phyloP scores from a whole-genome alignment of 2,888 invertebrate genomes.

The Protonemura montana region DNA sequence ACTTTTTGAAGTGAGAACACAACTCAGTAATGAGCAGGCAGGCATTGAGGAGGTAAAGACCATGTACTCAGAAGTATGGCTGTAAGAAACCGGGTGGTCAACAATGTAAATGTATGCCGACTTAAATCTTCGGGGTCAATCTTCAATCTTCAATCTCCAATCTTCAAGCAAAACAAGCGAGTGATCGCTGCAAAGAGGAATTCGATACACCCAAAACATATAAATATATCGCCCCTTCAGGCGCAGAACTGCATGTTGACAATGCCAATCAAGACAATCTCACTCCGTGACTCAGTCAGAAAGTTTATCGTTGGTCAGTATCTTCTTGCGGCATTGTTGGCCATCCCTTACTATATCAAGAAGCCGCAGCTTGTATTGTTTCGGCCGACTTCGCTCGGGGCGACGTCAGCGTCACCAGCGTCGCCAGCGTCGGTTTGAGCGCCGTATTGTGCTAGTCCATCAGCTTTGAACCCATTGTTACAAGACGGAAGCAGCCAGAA shows the following conservation, averaged over 20 bases:
- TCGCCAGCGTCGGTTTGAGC: not conserved
- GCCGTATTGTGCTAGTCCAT: slow-evolving; percentile 17
- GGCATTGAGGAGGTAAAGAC: too few relatives aligned
- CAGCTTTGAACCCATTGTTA: slow-evolving; percentile 33
- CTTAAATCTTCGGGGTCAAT: too few relatives aligned
- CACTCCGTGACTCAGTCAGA: not conserved
- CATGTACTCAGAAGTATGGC: too few relatives aligned
- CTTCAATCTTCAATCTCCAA: too few relatives aligned
- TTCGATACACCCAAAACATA: too few relatives aligned
- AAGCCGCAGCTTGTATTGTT: slow-evolving; percentile 18
- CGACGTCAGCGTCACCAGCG: not conserved
- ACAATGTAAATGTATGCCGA: too few relatives aligned
- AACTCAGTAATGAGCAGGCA: too few relatives aligned
- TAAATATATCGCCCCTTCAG: too few relatives aligned
- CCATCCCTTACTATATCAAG: slow-evolving; percentile 7
- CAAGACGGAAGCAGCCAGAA: slow-evolving; percentile 43
- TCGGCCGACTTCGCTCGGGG: not conserved
- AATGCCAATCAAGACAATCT: not conserved
- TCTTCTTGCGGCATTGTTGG: slow-evolving; percentile 23
- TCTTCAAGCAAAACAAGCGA: too few relatives aligned
- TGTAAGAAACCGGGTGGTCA: too few relatives aligned
- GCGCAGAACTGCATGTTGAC: not conserved
- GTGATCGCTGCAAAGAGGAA: too few relatives aligned
- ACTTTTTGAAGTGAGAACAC: not conserved
- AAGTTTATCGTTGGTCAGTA: not conserved